Conservation (phyloP, 2,888 invertebrate genomes). For the Sylvicola cinctus region DNA sequence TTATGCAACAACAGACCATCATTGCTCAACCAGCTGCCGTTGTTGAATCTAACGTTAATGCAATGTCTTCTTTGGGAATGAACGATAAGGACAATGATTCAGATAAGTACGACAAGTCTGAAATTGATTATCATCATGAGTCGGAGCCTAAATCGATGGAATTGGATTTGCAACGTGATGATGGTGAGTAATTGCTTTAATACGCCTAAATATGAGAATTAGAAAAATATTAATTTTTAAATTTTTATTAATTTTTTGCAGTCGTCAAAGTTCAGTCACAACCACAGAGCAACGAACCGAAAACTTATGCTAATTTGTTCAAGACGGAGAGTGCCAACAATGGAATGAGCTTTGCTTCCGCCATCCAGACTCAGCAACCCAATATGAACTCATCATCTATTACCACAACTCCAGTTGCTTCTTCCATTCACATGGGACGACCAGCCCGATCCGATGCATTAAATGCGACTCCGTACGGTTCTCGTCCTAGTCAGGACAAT, state of each 20-base stretch:
- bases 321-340: slow-evolving; percentile 33
- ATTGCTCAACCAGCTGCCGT: slow-evolving; percentile 18
- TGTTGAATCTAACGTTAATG: neutral
- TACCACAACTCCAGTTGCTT: neutral
- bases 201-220: neutral
- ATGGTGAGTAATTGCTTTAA: neutral
- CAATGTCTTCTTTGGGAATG: neutral
- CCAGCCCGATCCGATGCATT: neutral
- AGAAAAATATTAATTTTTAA: neutral
- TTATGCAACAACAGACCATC: too few relatives aligned
- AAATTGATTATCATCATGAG: too few relatives aligned
- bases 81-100: neutral
- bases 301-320: slow-evolving; percentile 73
- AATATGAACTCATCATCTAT: neutral
- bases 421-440: neutral
- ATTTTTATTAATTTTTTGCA: neutral
- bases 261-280: neutral
- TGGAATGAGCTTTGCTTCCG: slow-evolving; percentile 8
- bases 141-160: too few relatives aligned
- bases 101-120: neutral
- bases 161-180: neutral
- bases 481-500: too few relatives aligned
- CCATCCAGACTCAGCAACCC: too few relatives aligned
- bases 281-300: slow-evolving; percentile 34
- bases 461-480: too few relatives aligned